Conservation (phyloP, 2,113 vertebrate species). For the Aldabrachelys gigantea region DNA sequence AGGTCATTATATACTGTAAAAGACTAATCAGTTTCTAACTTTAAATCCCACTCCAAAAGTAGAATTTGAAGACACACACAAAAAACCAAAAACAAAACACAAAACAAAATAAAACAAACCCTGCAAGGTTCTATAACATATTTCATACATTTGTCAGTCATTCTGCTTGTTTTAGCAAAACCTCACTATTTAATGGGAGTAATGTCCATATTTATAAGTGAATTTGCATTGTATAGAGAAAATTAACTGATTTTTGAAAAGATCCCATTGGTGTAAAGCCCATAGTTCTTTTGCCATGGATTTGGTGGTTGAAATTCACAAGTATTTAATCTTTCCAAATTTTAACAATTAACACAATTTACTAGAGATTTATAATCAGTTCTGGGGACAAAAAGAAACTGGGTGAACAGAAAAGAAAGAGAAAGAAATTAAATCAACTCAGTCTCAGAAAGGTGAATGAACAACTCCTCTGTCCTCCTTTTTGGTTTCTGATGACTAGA, state of each 20-base stretch:
- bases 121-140: neutral
- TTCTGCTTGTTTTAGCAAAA: neutral
- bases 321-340: neutral
- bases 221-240: neutral
- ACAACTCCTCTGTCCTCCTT: neutral
- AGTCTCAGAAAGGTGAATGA: neutral
- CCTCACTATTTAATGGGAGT: neutral
- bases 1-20: conserved; percentile 2
- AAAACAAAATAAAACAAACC: too few species aligned
- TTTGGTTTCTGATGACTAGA: neutral
- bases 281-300: neutral
- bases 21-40: neutral
- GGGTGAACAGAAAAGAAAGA: neutral
- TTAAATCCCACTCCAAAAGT: conserved; percentile 13
- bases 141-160: neutral
- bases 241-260: neutral
- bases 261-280: neutral
- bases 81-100: too few species aligned
- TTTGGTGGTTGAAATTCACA: neutral
- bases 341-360: neutral
- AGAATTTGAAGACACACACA: neutral
- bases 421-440: neutral
- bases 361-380: neutral
- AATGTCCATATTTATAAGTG: neutral
- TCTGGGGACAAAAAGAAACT: neutral